Evolutionary conservation across 1,140 invertebrate species (phyloP).

Genomic region (Zelostemma sp.): DNA sequence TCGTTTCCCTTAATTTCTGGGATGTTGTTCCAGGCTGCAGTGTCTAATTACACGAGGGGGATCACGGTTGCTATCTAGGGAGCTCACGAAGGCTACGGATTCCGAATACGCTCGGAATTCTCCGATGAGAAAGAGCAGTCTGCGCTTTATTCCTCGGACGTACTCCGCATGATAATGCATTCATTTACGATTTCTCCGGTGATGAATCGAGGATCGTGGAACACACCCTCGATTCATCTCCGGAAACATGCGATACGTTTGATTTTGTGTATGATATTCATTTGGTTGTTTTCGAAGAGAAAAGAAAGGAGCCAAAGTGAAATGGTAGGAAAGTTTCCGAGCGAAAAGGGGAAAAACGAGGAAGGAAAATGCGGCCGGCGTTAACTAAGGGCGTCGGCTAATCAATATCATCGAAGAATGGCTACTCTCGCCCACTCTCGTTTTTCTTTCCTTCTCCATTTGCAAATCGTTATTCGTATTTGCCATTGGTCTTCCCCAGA

Average conservation of each 20-base stretch:
- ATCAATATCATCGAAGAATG: conserved; percentile 69
- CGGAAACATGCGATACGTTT: too few species aligned
- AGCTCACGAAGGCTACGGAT: neutral
- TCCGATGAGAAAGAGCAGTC: neutral
- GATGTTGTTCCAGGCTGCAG: conserved; percentile 64
- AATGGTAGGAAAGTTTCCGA: conserved; percentile 23
- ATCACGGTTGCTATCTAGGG: conserved; percentile 21
- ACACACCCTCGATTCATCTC: too few species aligned
- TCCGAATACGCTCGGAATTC: neutral
- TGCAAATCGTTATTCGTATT: too few species aligned
- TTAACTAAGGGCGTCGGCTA: conserved; percentile 70
- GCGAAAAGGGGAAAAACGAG: conserved; percentile 40
- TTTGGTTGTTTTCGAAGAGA: too few species aligned
- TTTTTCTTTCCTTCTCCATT: conserved; percentile 18
- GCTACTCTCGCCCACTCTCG: conserved; percentile 45
- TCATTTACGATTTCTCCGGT: too few species aligned
- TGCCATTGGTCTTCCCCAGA: too few species aligned
- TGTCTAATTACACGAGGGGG: conserved; percentile 66
- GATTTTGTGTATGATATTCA: too few species aligned
- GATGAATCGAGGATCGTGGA: too few species aligned
- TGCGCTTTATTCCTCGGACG: conserved; percentile 2
- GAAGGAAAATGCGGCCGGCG: conserved; percentile 61
- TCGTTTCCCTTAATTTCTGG: conserved; percentile 67
- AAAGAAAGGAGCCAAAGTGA: conserved; percentile 18
- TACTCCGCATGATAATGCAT: neutral